phyloP scores from a whole-genome alignment of 2,113 vertebrate genomes.

The Boleophthalmus pectinirostris region DNA sequence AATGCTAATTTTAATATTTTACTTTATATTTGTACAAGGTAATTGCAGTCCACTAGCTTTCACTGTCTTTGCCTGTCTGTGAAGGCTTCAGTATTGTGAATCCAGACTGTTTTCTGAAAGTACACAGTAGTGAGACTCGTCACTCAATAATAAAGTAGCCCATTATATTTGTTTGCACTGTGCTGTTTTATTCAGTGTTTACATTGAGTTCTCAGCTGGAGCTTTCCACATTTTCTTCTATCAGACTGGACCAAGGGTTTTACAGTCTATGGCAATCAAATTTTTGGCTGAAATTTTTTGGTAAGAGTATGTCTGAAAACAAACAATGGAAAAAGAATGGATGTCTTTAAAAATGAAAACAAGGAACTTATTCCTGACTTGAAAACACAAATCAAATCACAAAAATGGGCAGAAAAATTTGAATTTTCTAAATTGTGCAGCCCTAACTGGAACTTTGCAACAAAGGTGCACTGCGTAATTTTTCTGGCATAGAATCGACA shows the following conservation, averaged over 20 bases:
- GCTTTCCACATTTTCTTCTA: background rate
- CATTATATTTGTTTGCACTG: background rate
- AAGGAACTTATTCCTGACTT: no score
- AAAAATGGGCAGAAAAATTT: no score
- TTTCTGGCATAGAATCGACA: no score
- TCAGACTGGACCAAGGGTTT: background rate
- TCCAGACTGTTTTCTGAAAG: background rate
- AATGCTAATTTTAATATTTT: no score
- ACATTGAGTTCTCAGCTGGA: background rate
- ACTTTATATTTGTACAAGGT: no score
- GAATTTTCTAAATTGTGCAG: no score
- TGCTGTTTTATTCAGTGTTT: conserved; percentile 2
- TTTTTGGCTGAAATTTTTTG: background rate
- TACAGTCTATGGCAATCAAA: background rate
- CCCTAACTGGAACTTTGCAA: no score
- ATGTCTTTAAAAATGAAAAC: no score
- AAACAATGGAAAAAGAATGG: background rate
- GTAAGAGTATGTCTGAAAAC: background rate
- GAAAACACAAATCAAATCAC: no score
- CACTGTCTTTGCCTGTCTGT: background rate
- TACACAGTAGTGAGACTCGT: background rate
- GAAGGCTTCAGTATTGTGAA: background rate
- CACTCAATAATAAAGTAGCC: background rate
- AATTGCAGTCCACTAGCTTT: background rate
- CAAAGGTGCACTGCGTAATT: no score